These are phyloP conservation scores for Drosophila albomicans DNA, from an alignment of 1,140 invertebrate genomes.

Conservation along the genomic window DNA sequence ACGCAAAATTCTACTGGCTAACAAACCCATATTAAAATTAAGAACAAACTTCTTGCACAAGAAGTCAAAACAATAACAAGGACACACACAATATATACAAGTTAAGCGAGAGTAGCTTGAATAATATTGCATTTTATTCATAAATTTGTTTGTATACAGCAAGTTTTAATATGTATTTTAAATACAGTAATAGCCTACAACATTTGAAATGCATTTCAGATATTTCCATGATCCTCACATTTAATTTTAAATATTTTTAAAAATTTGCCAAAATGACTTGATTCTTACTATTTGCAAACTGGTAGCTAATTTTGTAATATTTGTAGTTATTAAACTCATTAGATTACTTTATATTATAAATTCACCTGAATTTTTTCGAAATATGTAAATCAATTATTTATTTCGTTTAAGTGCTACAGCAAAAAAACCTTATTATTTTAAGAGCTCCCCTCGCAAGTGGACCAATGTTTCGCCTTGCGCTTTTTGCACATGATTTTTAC, in stretches of 20 bases:
- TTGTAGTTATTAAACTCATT: background rate
- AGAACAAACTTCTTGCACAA: slow-evolving; percentile 76
- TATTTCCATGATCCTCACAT: background rate
- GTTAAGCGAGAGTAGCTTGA: slow-evolving; percentile 43
- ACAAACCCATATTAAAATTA: slow-evolving; percentile 65
- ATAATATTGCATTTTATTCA: background rate
- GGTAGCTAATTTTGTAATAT: background rate
- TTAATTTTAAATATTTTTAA: background rate
- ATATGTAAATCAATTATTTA: background rate
- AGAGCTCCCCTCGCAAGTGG: slow-evolving; percentile 46
- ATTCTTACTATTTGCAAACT: background rate
- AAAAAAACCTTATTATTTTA: slow-evolving; percentile 15
- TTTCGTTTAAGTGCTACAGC: background rate
- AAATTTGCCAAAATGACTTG: too few relatives aligned
- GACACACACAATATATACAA: slow-evolving; percentile 58
- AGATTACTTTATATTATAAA: too few relatives aligned
- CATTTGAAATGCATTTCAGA: too few relatives aligned
- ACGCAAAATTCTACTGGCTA: slow-evolving; percentile 64
- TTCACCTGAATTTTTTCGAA: too few relatives aligned
- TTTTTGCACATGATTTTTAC: slow-evolving; percentile 80
- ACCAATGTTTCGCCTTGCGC: slow-evolving; percentile 58
- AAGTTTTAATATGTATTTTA: background rate
- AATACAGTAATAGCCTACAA: too few relatives aligned
- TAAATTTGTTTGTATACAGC: background rate
- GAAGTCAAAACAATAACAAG: slow-evolving; percentile 82